phyloP scores from a whole-genome alignment of 2,888 invertebrate genomes.

The Lacanobia wlatinum region DNA sequence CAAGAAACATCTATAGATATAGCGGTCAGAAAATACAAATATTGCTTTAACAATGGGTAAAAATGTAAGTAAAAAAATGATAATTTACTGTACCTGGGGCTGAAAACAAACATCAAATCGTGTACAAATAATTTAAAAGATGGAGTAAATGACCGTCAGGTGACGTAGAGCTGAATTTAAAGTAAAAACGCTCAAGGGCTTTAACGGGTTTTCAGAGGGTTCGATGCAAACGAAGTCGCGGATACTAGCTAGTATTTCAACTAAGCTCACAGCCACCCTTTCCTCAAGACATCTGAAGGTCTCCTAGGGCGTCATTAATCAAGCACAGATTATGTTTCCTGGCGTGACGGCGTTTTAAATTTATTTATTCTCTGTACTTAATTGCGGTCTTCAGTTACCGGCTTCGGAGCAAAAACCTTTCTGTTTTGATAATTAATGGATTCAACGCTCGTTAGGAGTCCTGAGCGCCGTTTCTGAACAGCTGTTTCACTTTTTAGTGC shows the following conservation, averaged over 20 bases:
- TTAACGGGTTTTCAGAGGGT: neutral
- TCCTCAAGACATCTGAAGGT: constrained; percentile 62
- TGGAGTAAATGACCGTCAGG: no score
- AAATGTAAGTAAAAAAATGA: no score
- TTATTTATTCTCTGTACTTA: constrained; percentile 74
- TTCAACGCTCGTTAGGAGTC: constrained; percentile 64
- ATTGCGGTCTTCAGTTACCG: constrained; percentile 76
- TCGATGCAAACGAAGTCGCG: neutral
- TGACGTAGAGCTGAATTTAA: no score
- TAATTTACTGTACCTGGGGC: no score
- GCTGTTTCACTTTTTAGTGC: constrained; percentile 61
- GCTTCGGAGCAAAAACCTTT: constrained; percentile 67
- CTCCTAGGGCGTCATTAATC: constrained; percentile 72
- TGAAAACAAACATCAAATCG: no score
- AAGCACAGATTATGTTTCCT: constrained; percentile 76
- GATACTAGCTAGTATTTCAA: neutral
- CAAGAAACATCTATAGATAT: no score
- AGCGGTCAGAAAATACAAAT: no score
- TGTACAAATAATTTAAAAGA: no score
- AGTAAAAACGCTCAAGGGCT: no score
- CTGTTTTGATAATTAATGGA: constrained; percentile 75
- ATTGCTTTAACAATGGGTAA: no score
- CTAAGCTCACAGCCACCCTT: constrained; percentile 50
- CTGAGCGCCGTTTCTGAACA: constrained; percentile 57
- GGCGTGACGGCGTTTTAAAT: constrained; percentile 72